A percentile compares a stretch with the other conserved stretches of the same genome.
Conservation (phyloP, 2,888 invertebrate genomes). For the Pardosa pseudoannulata region DNA sequence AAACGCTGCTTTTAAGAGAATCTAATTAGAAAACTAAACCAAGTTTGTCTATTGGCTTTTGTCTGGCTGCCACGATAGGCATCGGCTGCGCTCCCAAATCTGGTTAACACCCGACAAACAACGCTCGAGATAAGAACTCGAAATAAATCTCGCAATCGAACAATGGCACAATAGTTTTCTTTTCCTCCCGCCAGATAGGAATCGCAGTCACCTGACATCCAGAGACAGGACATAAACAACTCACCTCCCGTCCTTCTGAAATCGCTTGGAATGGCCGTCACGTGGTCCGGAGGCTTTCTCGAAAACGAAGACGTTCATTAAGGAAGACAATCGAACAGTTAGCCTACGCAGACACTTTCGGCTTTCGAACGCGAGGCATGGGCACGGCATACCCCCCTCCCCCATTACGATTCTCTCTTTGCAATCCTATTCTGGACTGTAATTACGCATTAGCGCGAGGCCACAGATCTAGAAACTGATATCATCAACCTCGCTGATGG, state of each 20-base stretch:
- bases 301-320: neutral
- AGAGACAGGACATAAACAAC: constrained; percentile 9
- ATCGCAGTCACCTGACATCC: constrained; percentile 2
- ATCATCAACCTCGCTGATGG: too few relatives aligned
- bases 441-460: too few relatives aligned
- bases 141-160: constrained; percentile 2
- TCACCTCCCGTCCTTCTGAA: neutral
- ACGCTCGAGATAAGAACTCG: neutral
- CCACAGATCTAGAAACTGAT: too few relatives aligned
- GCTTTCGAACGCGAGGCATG: neutral
- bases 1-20: neutral
- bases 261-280: neutral
- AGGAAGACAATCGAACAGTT: neutral
- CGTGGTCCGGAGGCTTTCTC: neutral
- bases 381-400: neutral
- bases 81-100: neutral
- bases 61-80: neutral
- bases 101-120: constrained; percentile 1
- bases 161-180: constrained; percentile 7
- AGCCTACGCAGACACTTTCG: neutral
- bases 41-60: neutral
- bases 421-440: too few relatives aligned
- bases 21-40: constrained; percentile 12
- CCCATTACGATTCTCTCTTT: neutral
- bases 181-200: neutral